Evolutionary conservation across 2,113 vertebrate species (phyloP), one percentile per base, ranked within the genome.

Genomic region (Chlamydotis undulata): DNA sequence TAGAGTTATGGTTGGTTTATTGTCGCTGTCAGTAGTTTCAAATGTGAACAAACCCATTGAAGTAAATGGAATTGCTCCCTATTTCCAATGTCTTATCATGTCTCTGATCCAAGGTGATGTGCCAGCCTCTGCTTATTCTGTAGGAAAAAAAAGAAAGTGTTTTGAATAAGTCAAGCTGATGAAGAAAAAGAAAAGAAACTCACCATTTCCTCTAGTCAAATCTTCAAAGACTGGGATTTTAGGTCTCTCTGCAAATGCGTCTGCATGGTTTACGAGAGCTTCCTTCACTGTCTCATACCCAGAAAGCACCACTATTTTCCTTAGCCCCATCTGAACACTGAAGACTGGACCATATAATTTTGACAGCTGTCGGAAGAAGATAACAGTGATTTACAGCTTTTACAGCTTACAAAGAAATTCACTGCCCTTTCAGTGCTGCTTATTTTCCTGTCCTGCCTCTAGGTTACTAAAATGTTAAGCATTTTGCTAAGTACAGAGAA

Each of bases 231-330:
- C 0, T 39, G 96, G 96, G 35, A 98, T 60, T 60, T 87, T 79
- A 35, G 96, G 86, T 78, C 97, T 74, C 83, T 94, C 97, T 59
- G 92, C 70, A 97, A 98, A 98, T 2, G 97, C 96, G 61, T 98
- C 96, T 74, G 95, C 97, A 15, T 97, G 56, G 68, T 96, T 97
- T 55, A 98, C 56, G 0, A 98, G 97, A 85, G 97, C 98, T 81
- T 98, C 98, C 59, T 98, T 98, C 53, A 98, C 95, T 5, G 90
- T 96, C 59, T 98, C 87, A 5, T 98, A 98, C 29, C 98, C 97
- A 76, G 96, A 87, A 60, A 98, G 87, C 35, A 98, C 97, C 26
- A 98, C 97, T 7, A 96, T 50, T 86, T 97, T 97, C 57, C 63
- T 92, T 39, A 9, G 63, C 7, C 96, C 95, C 94, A 97, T 87